These are phyloP conservation scores for Lutraria rhynchaena DNA, from an alignment of 1,140 invertebrate genomes.

Conservation along the genomic window DNA sequence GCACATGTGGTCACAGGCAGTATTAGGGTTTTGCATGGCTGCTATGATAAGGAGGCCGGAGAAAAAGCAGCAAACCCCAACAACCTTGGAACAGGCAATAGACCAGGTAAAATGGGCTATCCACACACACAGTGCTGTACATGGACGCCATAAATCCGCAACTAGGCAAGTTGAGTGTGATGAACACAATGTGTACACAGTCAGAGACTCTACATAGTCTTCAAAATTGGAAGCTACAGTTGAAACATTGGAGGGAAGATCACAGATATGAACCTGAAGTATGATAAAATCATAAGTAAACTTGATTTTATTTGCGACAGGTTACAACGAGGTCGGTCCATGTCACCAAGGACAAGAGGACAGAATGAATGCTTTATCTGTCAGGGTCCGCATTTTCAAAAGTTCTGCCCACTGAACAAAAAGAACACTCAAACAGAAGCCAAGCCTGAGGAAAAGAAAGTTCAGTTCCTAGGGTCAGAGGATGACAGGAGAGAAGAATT, in stretches of 20 bases:
- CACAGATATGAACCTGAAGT: background rate
- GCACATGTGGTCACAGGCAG: slow-evolving; percentile 20
- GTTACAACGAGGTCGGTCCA: background rate
- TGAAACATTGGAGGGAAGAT: background rate
- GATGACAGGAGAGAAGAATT: background rate
- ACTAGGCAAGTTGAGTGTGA: background rate
- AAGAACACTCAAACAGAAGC: background rate
- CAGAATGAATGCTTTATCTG: background rate
- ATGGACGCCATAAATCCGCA: background rate
- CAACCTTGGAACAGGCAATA: slow-evolving; percentile 9
- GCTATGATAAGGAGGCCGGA: slow-evolving; percentile 17
- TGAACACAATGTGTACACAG: background rate
- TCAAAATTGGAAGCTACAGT: background rate
- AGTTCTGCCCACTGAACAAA: background rate
- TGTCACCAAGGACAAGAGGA: background rate
- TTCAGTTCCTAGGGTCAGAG: background rate
- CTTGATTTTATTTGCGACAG: background rate
- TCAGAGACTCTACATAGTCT: background rate
- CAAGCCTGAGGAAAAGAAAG: background rate
- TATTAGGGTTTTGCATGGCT: slow-evolving; percentile 20
- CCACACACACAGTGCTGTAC: slow-evolving; percentile 3
- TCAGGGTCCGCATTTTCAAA: background rate
- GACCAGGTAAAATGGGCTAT: slow-evolving; percentile 13
- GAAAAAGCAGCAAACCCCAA: background rate
- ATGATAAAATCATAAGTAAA: background rate